Evolutionary conservation across 2,888 invertebrate genomes (phyloP), one percentile per base, ranked within the genome.

Genomic region (Crossocerus cetratus): DNA sequence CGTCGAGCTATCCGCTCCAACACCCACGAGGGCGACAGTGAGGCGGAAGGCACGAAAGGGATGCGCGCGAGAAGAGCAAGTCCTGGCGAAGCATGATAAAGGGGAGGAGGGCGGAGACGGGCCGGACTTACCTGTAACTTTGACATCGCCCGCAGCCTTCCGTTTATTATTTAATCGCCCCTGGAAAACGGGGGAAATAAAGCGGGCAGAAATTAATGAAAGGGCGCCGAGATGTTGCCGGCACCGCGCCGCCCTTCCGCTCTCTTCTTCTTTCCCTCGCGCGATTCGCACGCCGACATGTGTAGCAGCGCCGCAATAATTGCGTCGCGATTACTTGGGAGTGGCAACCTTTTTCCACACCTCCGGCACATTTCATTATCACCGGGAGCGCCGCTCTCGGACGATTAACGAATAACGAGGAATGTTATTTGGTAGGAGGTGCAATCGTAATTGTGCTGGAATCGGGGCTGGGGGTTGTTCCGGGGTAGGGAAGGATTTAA

Each of bases 161-260:
- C 43, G 73, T 80, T 77, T 75, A 81, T 86, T 84, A 82, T 82
- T 83, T 81, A 78, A 49, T 23, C 16, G 62, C 43, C 68, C 44
- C 73, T 66, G 62, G 70, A 74, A 81, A 76, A 69, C 64, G 72
- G 69, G 74, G 64, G 64, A 82, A 84, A 79, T 80, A 78, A 78
- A 81, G 73, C 70, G 70, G 68, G 72, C 64, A 75, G 73, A 80
- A 78, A 83, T 80, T 78, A 80, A 83, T 78, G 76, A 74, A 82
- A 72, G 61, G 58, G 18, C 60, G 67, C 54, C 45, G 66, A 54
- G 16, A 66, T 64, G 32, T 21, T 64, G 45, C 55, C 18, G 70
- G 21, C 8, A 23, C 21, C 16, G 22, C 16, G 22, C 2, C 22
- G 56, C 44, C 61, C 14, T 56, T 69, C 57, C 11, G 32, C 32